Evolutionary conservation across 2,888 invertebrate species (phyloP).

Genomic region (Artemia sp.): DNA sequence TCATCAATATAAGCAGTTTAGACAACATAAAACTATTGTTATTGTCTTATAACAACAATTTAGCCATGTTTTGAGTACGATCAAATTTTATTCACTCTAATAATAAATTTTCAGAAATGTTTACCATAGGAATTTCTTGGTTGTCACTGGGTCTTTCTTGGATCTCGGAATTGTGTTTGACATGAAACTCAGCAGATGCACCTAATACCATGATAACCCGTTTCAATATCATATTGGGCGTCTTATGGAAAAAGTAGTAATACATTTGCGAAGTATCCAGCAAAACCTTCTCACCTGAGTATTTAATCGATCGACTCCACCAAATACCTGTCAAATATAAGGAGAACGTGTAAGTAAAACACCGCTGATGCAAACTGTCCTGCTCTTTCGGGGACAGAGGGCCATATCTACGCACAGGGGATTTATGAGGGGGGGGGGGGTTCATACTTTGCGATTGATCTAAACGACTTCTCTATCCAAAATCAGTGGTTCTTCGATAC

Average conservation of each 20-base stretch:
- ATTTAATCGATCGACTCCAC: conserved; percentile 97
- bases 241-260: conserved; percentile 86
- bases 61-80: no score
- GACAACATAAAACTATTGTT: no score
- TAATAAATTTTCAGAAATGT: conserved; percentile 27
- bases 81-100: no score
- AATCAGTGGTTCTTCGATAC: no score
- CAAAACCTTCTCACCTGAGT: conserved; percentile 88
- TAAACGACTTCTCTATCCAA: no score
- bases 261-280: conserved; percentile 93
- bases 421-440: no score
- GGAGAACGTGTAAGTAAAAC: conserved; percentile 24
- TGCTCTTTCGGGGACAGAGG: no score
- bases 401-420: no score
- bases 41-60: no score
- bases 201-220: conserved; percentile 90
- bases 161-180: conserved; percentile 82
- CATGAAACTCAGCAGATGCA: conserved; percentile 90
- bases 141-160: conserved; percentile 80
- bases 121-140: conserved; percentile 76
- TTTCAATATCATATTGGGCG: conserved; percentile 84
- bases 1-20: no score
- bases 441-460: no score
- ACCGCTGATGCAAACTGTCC: conserved; percentile 28
- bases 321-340: conserved; percentile 51